Evolutionary conservation across 2,113 vertebrate genomes (phyloP).

Genomic region (Corythaixoides concolor): DNA sequence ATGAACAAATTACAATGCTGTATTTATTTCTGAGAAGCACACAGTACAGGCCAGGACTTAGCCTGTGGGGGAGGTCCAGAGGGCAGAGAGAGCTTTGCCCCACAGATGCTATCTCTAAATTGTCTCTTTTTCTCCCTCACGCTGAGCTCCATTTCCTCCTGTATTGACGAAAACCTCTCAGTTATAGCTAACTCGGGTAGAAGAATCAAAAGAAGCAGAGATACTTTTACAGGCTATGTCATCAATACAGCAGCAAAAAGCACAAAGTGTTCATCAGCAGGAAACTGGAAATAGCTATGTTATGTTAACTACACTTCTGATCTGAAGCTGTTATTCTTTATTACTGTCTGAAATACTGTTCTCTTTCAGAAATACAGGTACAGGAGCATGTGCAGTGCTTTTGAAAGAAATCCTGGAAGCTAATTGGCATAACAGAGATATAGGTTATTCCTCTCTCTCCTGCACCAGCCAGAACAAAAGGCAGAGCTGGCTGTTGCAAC

Average conservation of each 20-base stretch:
- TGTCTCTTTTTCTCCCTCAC: background rate
- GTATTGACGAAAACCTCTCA: background rate
- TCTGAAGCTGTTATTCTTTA: background rate
- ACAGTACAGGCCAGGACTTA: background rate
- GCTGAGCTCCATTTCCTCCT: background rate
- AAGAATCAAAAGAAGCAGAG: background rate
- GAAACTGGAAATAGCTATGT: background rate
- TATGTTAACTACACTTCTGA: background rate
- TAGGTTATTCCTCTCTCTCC: background rate
- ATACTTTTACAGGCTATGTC: background rate
- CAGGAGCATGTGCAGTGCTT: background rate
- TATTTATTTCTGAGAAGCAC: background rate
- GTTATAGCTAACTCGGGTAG: background rate
- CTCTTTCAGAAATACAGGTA: background rate
- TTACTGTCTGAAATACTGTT: background rate
- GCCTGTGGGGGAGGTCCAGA: background rate
- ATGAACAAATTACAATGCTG: background rate
- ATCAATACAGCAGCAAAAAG: background rate
- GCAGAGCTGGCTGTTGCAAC: background rate
- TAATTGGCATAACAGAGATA: background rate
- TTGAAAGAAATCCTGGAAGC: background rate
- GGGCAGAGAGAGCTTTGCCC: background rate
- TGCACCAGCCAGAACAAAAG: constrained; percentile 30
- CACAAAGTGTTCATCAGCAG: background rate
- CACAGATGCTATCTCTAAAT: background rate